A percentile compares a stretch with the other conserved stretches of the same genome.
These are phyloP conservation scores for Sericinus montela DNA, from an alignment of 2,888 invertebrate species.

Conservation along the genomic window DNA sequence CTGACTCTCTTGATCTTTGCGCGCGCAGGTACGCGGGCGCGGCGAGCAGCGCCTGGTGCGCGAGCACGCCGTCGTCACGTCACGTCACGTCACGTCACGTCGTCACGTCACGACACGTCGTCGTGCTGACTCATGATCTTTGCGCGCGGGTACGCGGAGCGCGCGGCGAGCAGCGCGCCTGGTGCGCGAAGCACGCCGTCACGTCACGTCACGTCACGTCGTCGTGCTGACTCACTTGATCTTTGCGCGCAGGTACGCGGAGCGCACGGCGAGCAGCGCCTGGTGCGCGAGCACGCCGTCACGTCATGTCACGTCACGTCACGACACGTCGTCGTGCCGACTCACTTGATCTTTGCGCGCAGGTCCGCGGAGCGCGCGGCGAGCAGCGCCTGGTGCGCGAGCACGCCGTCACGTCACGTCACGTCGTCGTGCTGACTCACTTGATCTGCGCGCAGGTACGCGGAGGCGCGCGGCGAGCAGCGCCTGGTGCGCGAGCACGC, in stretches of 20 bases:
- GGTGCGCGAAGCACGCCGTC: slow-evolving; percentile 89
- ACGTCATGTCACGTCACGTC: slow-evolving; percentile 90
- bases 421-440: slow-evolving; percentile 39
- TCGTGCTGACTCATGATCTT: slow-evolving; percentile 53
- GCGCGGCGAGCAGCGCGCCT: slow-evolving; percentile 93
- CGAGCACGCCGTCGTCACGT: slow-evolving; percentile 85
- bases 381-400: slow-evolving; percentile 93
- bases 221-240: slow-evolving; percentile 33
- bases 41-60: slow-evolving; percentile 94
- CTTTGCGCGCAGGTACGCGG: slow-evolving; percentile 86
- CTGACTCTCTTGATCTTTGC: slow-evolving; percentile 55
- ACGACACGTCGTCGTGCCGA: slow-evolving; percentile 39
- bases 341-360: slow-evolving; percentile 71
- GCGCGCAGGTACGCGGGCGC: slow-evolving; percentile 88
- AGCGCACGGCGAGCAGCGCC: slow-evolving; percentile 93
- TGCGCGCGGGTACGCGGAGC: slow-evolving; percentile 88
- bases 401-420: slow-evolving; percentile 90
- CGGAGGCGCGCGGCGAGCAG: slow-evolving; percentile 93
- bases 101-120: neutral
- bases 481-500: slow-evolving; percentile 91
- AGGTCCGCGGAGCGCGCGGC: slow-evolving; percentile 93
- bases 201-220: slow-evolving; percentile 85
- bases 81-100: slow-evolving; percentile 92
- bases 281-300: slow-evolving; percentile 90
- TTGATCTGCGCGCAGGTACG: slow-evolving; percentile 82